Evolutionary conservation across 2,888 invertebrate species (phyloP), one percentile per base, ranked within the genome.

Genomic region (Morpho achilles): DNA sequence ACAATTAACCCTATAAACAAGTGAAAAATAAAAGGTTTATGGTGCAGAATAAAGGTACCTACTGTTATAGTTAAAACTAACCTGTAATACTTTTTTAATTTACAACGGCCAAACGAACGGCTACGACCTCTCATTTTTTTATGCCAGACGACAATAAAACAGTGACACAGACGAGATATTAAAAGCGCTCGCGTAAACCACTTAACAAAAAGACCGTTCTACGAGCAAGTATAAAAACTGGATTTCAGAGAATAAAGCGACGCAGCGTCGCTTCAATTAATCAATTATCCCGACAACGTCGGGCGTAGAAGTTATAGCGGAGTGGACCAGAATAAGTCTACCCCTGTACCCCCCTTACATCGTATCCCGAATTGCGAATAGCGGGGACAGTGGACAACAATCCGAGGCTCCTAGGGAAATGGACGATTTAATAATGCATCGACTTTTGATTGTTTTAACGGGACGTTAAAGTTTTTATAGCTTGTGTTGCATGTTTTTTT

Each of bases 201-300:
- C 58, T 64, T 60, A 56, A 47, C 51, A 62, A 60, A 57, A 56
- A 53, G 54, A 56, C 47, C 42, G 53, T 32, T 32, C 32, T 32
- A 32, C 32, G 43, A 50, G 22, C 47, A 58, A 60, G 54, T 68
- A 65, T 43, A 64, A 66, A 68, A 71, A 68, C 64, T 68, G 59
- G 65, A 59, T 64, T 69, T 52, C 63, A 69, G 60, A 45, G 53
- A 56, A 60, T 57, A 63, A 63, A 63, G 59, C 58, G 46, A 64
- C 69, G 70, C 67, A 71, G 71, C 74, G 74, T 70, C 70, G 70
- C 74, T 76, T 76, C 75, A 78, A 80, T 79, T 79, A 79, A 79
- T 80, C 77, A 78, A 78, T 79, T 80, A 79, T 70, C 70, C 67
- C 69, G 75, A 75, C 75, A 69, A 70, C 74, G 72, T 70, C 71